A percentile compares a stretch with the other conserved stretches of the same genome.
Evolutionary conservation across 1,140 invertebrate species (phyloP).

Genomic region (Aphis gossypii): DNA sequence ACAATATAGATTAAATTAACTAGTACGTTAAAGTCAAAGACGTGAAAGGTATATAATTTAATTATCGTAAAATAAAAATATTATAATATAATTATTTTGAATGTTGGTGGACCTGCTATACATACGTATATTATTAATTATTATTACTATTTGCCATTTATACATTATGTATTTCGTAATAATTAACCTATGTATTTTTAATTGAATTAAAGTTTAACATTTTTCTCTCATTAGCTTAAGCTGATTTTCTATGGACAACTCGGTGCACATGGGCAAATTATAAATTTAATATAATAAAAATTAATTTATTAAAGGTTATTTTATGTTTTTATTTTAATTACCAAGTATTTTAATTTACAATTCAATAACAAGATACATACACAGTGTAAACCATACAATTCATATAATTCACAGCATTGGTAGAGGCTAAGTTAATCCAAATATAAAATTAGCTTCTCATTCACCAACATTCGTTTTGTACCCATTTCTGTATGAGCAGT

Average conservation of each 20-base stretch:
- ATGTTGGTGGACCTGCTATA: neutral
- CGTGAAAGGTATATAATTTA: neutral
- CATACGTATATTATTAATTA: neutral
- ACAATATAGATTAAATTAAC: constrained; percentile 4
- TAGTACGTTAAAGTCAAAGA: neutral
- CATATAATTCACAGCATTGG: neutral
- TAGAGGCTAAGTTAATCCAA: neutral
- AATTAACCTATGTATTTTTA: neutral
- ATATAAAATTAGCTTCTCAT: neutral
- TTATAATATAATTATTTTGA: neutral
- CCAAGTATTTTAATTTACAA: neutral
- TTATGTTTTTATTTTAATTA: neutral
- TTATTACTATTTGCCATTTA: neutral
- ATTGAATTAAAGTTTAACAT: neutral
- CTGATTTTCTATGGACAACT: neutral
- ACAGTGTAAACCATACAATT: neutral
- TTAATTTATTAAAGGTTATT: neutral
- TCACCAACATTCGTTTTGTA: neutral
- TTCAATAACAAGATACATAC: neutral
- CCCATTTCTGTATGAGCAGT: neutral
- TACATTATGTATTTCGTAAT: neutral
- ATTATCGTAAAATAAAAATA: constrained; percentile 18
- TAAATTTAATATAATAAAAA: neutral
- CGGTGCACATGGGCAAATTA: neutral
- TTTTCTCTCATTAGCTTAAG: neutral